Evolutionary conservation across 2,797 vertebrate genomes (phyloP).

Genomic region (Gymnopithys bicolor): DNA sequence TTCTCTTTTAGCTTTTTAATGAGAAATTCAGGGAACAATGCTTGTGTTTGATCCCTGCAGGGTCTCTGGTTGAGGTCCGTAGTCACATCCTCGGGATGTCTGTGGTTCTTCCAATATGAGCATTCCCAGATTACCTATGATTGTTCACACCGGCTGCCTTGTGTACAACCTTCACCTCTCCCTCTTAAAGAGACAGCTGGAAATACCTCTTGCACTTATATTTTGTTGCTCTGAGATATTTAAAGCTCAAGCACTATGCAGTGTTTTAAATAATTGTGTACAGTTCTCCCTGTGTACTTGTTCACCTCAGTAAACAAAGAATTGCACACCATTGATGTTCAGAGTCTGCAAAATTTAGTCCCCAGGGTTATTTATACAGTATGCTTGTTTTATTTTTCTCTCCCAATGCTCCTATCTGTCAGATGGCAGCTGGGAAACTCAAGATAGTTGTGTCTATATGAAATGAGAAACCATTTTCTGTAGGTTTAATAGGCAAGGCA

Average conservation of each 20-base stretch:
- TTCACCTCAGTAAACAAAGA: slow-evolving; percentile 59
- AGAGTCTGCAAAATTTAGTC: slow-evolving; percentile 32
- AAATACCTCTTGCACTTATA: not conserved
- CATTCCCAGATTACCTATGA: accelerated
- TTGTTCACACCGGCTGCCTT: not conserved
- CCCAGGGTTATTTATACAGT: slow-evolving; percentile 24
- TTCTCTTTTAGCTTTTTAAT: not conserved
- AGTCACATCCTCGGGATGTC: not conserved
- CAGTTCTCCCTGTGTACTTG: not conserved
- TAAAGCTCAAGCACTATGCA: not conserved
- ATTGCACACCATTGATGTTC: not conserved
- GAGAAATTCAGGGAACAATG: not conserved
- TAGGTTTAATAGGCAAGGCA: not conserved
- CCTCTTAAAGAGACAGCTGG: not conserved
- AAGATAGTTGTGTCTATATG: not conserved
- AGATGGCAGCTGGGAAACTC: slow-evolving; percentile 47
- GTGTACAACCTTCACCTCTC: not conserved
- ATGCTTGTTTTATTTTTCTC: slow-evolving; percentile 6
- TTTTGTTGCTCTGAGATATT: slow-evolving; percentile 20
- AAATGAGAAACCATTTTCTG: slow-evolving; percentile 1
- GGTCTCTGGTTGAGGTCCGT: not conserved
- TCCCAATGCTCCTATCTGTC: slow-evolving; percentile 20
- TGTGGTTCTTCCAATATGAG: not conserved
- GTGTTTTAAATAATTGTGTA: slow-evolving; percentile 24
- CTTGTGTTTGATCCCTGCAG: not conserved